Conservation (phyloP, 2,113 vertebrate species). For the Anolis sagrei region DNA sequence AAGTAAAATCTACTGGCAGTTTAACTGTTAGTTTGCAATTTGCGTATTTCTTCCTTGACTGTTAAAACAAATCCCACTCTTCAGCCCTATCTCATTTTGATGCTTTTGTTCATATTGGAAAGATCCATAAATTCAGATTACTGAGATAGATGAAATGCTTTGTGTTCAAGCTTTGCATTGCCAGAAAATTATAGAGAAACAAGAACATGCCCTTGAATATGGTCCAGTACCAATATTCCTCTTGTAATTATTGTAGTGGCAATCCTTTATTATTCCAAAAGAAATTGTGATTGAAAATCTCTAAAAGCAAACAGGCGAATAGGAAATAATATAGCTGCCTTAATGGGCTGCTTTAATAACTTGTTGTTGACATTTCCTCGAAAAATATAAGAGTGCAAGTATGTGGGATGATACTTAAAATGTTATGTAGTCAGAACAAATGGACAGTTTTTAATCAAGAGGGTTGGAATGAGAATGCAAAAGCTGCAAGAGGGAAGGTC, state of each 20-base stretch:
- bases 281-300: neutral
- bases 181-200: neutral
- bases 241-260: neutral
- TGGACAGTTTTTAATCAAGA: neutral
- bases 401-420: neutral
- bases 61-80: neutral
- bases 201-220: neutral
- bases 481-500: neutral
- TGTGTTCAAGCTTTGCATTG: neutral
- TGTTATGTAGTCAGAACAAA: neutral
- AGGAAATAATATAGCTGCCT: neutral
- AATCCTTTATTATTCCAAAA: neutral
- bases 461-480: neutral
- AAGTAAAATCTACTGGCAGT: conserved; percentile 3
- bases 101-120: neutral
- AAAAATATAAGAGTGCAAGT: neutral
- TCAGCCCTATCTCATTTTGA: neutral
- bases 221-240: neutral
- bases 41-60: neutral
- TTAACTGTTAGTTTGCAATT: neutral
- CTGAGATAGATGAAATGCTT: neutral
- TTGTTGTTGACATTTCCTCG: neutral
- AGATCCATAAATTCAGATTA: neutral
- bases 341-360: neutral
- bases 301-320: neutral